Evolutionary conservation across 1,140 invertebrate species (phyloP).

Genomic region (Ridgeia piscesae): DNA sequence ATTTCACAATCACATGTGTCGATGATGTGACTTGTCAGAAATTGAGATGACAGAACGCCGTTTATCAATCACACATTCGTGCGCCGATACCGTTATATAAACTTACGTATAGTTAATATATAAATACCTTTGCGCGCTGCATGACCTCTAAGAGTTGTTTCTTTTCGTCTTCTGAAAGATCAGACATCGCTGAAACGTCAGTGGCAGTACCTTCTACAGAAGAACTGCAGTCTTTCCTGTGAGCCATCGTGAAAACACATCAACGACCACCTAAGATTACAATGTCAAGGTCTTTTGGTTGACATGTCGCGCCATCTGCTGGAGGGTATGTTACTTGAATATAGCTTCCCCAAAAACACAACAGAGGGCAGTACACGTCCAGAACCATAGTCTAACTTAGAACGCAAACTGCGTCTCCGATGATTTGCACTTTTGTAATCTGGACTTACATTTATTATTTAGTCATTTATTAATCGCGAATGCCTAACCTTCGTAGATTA

Average conservation of each 20-base stretch:
- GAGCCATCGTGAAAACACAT: background rate
- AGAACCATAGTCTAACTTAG: background rate
- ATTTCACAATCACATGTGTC: too few species aligned
- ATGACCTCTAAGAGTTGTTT: slow-evolving; percentile 49
- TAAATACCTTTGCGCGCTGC: slow-evolving; percentile 45
- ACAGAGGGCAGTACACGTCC: background rate
- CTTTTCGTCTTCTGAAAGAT: slow-evolving; percentile 45
- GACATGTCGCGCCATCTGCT: background rate
- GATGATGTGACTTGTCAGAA: background rate
- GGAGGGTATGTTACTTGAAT: background rate
- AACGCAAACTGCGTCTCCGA: background rate
- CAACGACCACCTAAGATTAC: background rate
- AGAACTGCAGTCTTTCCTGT: background rate
- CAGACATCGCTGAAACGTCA: slow-evolving; percentile 46
- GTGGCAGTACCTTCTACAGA: background rate
- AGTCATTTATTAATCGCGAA: too few species aligned
- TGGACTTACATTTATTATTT: too few species aligned
- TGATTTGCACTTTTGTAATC: too few species aligned
- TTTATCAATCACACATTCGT: background rate
- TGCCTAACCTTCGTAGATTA: too few species aligned
- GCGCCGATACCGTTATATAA: background rate
- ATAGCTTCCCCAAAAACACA: background rate
- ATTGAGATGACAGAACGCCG: background rate
- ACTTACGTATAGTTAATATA: background rate
- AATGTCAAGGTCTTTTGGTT: background rate